A percentile compares a stretch with the other conserved stretches of the same genome.
These are phyloP conservation scores for Dasysyrphus tricinctus DNA, from an alignment of 2,888 invertebrate species.

Conservation along the genomic window DNA sequence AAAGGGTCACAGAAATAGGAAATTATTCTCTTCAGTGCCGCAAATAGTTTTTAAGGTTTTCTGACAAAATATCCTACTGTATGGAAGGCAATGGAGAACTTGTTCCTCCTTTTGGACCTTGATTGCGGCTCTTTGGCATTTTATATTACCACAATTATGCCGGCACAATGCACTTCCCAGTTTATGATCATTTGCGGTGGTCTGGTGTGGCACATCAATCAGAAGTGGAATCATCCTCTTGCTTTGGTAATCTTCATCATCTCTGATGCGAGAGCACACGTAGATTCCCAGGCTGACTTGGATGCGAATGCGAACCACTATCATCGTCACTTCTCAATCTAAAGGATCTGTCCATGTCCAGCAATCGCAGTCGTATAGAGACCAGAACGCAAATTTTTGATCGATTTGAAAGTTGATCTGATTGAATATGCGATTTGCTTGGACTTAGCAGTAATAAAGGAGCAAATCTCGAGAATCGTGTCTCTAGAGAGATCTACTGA, in stretches of 20 bases:
- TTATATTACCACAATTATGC: constrained; percentile 55
- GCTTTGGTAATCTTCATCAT: constrained; percentile 10
- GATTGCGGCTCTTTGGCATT: constrained; percentile 37
- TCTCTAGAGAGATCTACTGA: neutral
- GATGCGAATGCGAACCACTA: neutral
- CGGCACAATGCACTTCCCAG: constrained; percentile 45
- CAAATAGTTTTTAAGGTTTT: too few relatives aligned
- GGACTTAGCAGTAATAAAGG: constrained; percentile 47
- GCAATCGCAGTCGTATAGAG: neutral
- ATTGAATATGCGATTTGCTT: constrained; percentile 44
- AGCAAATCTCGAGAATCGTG: constrained; percentile 23
- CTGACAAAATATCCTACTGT: neutral
- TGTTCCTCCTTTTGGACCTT: constrained; percentile 13
- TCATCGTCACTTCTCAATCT: constrained; percentile 26
- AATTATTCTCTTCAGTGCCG: too few relatives aligned
- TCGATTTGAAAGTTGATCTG: constrained; percentile 61
- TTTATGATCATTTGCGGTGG: constrained; percentile 3
- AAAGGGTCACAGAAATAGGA: too few relatives aligned
- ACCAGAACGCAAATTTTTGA: constrained; percentile 42
- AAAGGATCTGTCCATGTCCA: neutral
- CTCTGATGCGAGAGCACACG: neutral
- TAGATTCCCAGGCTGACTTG: neutral
- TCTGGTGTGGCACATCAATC: constrained; percentile 57
- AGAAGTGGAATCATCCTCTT: constrained; percentile 28
- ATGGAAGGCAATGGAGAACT: neutral